Evolutionary conservation across 2,888 invertebrate species (phyloP), one percentile per base, ranked within the genome.

Genomic region (Pollenia labialis): DNA sequence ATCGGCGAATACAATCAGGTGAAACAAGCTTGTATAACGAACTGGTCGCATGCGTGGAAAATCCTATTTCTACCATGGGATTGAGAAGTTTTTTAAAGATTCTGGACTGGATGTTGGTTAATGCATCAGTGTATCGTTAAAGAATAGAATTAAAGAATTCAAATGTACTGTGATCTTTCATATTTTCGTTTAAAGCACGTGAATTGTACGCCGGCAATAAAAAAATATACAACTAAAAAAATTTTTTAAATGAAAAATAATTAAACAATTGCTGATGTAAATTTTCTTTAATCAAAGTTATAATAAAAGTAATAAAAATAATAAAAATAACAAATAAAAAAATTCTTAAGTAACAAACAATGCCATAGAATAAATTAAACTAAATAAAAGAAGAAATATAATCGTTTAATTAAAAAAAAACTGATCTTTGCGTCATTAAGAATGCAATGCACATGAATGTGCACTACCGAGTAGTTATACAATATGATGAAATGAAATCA

Each of bases 341-440:
- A 42, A 52, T 71, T 11, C 16, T 68, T 42, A 75, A 60, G 46
- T 52, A 81, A 60, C 14, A 69, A 75, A 75, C 66, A 75, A 82
- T 60, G 52, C 52, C 50, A 60, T n/a, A 2, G 50, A 60, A 79
- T 60, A 62, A 75, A 72, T 72, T 48, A 48, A 71, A 54, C 32
- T 6, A 32, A 32, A 1, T 32, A 77, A 52, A 58, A 52, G 71
- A 14, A 18, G 6, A 46, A 46, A 52, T 16, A 50, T n/a, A 18
- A 50, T 4, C 6, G 9, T 40, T 50, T 12, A 0, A 2, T 9
- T n/a, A 50, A 66, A 62, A 42, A 1, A 18, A 62, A 64, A 72
- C 72, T 48, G 68, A 82, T 79, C 62, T 72, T 77, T 77, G 81
- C 76, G 81, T 87, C 87, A 87, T 87, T 87, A 83, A 68, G 81